phyloP scores from a whole-genome alignment of 1,140 invertebrate species.

The Drosophila lacteicornis region DNA sequence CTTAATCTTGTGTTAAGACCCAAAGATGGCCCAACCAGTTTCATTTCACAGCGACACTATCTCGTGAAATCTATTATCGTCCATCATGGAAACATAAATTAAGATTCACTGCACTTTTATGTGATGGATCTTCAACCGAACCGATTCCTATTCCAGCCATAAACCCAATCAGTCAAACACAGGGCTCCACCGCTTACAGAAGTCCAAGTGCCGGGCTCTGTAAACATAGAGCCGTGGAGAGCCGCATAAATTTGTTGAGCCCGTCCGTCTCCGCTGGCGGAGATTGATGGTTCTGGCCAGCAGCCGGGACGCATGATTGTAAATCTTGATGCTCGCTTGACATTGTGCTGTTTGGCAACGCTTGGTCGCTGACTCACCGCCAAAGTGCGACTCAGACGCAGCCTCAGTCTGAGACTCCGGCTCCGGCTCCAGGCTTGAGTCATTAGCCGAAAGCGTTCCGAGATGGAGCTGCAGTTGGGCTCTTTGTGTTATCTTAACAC shows the following conservation, averaged over 20 bases:
- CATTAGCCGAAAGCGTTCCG: constrained; percentile 60
- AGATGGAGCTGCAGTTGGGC: constrained; percentile 32
- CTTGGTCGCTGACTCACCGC: constrained; percentile 53
- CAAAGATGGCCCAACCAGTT: constrained; percentile 12
- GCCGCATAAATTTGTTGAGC: constrained; percentile 65
- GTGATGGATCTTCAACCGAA: constrained; percentile 18
- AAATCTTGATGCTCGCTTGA: constrained; percentile 69
- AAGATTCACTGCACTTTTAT: constrained; percentile 39
- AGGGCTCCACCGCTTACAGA: constrained; percentile 23
- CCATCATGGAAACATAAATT: constrained; percentile 33
- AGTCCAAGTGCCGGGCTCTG: constrained; percentile 33
- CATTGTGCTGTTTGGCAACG: constrained; percentile 67
- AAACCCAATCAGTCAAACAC: constrained; percentile 37
- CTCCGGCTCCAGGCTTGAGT: constrained; percentile 43
- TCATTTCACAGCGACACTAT: constrained; percentile 17
- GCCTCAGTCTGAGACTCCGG: neutral
- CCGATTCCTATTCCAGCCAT: constrained; percentile 14
- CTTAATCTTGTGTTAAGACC: constrained; percentile 1
- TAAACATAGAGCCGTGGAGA: constrained; percentile 13
- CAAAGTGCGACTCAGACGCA: constrained; percentile 20
- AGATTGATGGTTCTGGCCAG: constrained; percentile 72
- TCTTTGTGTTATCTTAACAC: constrained; percentile 64
- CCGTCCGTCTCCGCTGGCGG: constrained; percentile 17
- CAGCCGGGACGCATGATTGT: constrained; percentile 65
- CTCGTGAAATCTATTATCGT: constrained; percentile 19